These are phyloP conservation scores for Psophia crepitans DNA, from an alignment of 2,113 vertebrate genomes.

Conservation along the genomic window DNA sequence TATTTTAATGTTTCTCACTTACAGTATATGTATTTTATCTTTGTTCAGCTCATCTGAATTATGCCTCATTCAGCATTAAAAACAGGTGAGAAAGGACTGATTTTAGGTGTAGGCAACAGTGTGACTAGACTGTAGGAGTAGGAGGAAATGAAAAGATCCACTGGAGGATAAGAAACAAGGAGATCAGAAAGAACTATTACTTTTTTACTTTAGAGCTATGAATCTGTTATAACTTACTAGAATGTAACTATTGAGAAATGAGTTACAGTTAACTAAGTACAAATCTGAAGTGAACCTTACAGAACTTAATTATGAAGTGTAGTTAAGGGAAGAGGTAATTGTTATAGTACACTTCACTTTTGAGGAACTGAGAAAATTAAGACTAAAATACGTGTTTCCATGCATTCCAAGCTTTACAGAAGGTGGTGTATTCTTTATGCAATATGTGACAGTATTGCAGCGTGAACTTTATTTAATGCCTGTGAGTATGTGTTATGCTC, in stretches of 20 bases:
- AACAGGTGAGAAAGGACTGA: neutral
- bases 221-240: neutral
- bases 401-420: neutral
- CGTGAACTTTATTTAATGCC: neutral
- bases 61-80: neutral
- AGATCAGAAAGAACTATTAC: neutral
- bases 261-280: neutral
- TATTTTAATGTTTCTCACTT: neutral
- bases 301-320: neutral
- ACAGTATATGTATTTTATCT: neutral
- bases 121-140: constrained; percentile 4
- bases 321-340: neutral
- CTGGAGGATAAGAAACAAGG: neutral
- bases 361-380: neutral
- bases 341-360: neutral
- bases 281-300: neutral
- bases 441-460: neutral
- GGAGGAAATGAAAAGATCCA: neutral
- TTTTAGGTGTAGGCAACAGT: neutral
- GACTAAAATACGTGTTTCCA: neutral
- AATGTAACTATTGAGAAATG: neutral
- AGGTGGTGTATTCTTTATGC: neutral
- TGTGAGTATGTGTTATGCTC: neutral
- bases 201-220: neutral
- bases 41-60: neutral